phyloP scores from a whole-genome alignment of 2,113 vertebrate species.

The Scomber colias region DNA sequence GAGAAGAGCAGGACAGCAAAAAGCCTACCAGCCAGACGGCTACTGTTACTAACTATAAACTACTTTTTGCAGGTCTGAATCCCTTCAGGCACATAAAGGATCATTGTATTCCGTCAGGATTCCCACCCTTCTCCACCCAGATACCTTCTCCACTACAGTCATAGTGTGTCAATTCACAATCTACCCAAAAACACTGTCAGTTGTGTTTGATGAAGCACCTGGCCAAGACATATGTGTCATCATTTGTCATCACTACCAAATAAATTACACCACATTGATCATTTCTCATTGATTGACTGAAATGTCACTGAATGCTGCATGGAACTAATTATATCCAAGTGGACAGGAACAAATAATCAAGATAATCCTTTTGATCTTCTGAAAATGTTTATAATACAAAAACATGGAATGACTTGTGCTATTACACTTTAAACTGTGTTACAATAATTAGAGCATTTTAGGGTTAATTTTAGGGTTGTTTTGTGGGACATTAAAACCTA shows the following conservation, averaged over 20 bases:
- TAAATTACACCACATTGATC: neutral
- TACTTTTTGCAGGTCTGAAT: neutral
- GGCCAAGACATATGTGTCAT: neutral
- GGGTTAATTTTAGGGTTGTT: too few relatives aligned
- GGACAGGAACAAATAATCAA: too few relatives aligned
- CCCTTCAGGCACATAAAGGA: neutral
- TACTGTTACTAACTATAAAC: neutral
- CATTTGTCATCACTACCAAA: neutral
- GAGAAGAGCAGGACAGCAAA: neutral
- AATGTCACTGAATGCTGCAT: neutral
- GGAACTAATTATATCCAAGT: neutral
- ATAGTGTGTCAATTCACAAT: neutral
- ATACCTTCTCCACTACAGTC: neutral
- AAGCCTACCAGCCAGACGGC: neutral
- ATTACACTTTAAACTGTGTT: too few relatives aligned
- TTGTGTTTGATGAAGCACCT: neutral
- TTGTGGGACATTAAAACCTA: too few relatives aligned
- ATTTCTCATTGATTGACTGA: neutral
- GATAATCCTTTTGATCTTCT: too few relatives aligned
- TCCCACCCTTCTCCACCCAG: neutral
- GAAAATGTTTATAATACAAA: too few relatives aligned
- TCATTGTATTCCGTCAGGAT: neutral
- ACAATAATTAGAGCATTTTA: too few relatives aligned
- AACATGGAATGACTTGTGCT: too few relatives aligned
- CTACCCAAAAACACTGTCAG: neutral